These are phyloP conservation scores for Habrosyne pyritoides DNA, from an alignment of 2,888 invertebrate species.

Conservation along the genomic window DNA sequence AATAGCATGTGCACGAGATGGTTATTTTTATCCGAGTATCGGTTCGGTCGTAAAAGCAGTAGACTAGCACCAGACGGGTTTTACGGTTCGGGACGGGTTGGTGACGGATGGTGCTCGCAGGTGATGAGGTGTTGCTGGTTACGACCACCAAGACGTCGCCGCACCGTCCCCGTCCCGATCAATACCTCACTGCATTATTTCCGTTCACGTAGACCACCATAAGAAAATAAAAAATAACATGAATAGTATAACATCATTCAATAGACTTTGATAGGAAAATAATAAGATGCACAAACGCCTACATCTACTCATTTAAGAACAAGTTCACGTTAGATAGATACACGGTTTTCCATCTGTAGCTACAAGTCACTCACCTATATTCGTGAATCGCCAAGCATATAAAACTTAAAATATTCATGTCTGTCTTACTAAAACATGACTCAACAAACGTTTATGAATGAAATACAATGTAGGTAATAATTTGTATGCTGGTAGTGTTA, in stretches of 20 bases:
- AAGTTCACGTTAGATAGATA: neutral
- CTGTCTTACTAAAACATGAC: slow-evolving; percentile 3
- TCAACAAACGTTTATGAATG: slow-evolving; percentile 8
- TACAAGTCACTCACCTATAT: slow-evolving; percentile 3
- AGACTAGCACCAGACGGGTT: slow-evolving; percentile 79
- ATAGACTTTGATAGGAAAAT: neutral
- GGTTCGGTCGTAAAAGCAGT: slow-evolving; percentile 73
- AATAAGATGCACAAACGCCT: neutral
- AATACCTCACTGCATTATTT: slow-evolving; percentile 29
- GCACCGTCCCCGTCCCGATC: neutral
- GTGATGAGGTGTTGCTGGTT: slow-evolving; percentile 58
- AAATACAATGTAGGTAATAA: slow-evolving; percentile 6
- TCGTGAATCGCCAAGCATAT: neutral
- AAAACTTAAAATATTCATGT: slow-evolving; percentile 5
- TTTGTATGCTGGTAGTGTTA: slow-evolving; percentile 7
- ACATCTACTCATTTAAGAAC: neutral
- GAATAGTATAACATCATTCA: neutral
- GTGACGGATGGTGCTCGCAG: slow-evolving; percentile 59
- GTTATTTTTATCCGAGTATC: slow-evolving; percentile 77
- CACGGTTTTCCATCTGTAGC: neutral
- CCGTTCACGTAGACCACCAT: neutral
- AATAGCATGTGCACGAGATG: slow-evolving; percentile 54
- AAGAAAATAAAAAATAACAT: neutral
- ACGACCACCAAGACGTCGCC: slow-evolving; percentile 16
- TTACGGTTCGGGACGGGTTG: slow-evolving; percentile 54